These are phyloP conservation scores for Sogatella furcifera DNA, from an alignment of 1,140 invertebrate genomes.

Conservation along the genomic window DNA sequence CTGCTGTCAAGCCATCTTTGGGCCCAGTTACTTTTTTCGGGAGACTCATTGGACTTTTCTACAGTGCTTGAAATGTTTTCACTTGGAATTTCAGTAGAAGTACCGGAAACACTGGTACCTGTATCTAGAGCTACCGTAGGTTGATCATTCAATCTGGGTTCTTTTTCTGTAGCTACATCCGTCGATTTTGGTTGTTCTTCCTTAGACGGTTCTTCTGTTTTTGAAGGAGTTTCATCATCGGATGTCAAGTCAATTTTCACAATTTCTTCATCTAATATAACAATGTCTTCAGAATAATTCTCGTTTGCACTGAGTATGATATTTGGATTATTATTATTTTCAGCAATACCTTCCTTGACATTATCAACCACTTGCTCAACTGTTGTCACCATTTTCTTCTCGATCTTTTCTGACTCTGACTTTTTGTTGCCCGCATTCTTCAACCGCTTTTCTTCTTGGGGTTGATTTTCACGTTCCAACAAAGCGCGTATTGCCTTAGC, in stretches of 20 bases:
- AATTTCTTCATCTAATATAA: conserved; percentile 2
- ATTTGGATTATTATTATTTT: background rate
- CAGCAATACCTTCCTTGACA: background rate
- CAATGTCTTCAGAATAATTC: conserved; percentile 10
- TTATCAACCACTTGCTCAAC: background rate
- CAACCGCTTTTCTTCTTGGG: conserved; percentile 8
- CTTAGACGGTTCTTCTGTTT: background rate
- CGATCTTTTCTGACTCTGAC: background rate
- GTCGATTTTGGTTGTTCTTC: no score
- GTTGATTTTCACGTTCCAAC: conserved; percentile 7
- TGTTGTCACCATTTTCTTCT: background rate
- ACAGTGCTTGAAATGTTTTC: background rate
- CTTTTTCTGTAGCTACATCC: background rate
- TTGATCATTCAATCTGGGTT: no score
- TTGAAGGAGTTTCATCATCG: background rate
- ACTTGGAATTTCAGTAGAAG: background rate
- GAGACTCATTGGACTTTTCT: background rate
- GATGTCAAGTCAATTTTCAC: conserved; percentile 3
- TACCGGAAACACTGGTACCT: background rate
- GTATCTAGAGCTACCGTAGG: background rate
- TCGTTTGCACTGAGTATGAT: background rate
- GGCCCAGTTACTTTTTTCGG: conserved; percentile 14
- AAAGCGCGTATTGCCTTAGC: conserved; percentile 41
- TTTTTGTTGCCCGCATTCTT: conserved; percentile 1
- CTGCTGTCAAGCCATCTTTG: conserved; percentile 24